Conservation (phyloP, 2,888 invertebrate species). For the Pachymerium ferrugineum region DNA sequence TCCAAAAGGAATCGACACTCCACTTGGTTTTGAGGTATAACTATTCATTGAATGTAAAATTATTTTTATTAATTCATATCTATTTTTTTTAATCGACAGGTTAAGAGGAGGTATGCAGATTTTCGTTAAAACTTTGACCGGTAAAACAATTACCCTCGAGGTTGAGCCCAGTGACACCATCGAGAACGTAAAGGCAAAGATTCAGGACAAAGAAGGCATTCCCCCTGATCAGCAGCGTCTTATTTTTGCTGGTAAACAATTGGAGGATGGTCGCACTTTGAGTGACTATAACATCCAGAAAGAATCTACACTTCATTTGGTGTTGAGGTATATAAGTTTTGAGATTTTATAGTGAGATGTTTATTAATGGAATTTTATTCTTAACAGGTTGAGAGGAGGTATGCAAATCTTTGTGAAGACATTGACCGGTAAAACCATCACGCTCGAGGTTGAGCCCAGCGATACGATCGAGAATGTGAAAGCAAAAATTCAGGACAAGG, state of each 20-base stretch:
- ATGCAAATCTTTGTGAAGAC: constrained; percentile 57
- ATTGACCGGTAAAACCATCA: no score
- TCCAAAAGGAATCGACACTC: constrained; percentile 58
- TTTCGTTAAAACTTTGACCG: constrained; percentile 57
- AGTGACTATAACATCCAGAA: constrained; percentile 95
- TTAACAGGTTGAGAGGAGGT: constrained; percentile 51
- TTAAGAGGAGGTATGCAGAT: constrained; percentile 54
- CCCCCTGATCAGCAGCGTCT: constrained; percentile 75
- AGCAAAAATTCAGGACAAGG: constrained; percentile 87
- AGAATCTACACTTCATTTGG: constrained; percentile 58
- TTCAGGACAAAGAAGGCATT: constrained; percentile 56
- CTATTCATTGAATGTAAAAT: neutral
- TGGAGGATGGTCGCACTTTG: constrained; percentile 89
- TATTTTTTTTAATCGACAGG: constrained; percentile 40
- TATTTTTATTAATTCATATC: neutral
- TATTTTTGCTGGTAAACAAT: constrained; percentile 91
- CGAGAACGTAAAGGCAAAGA: constrained; percentile 57
- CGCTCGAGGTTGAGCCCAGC: no score
- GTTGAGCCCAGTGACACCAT: constrained; percentile 61
- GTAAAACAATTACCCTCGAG: constrained; percentile 57
- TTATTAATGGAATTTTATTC: no score
- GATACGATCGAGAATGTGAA: no score
- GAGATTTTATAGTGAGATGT: constrained; percentile 54
- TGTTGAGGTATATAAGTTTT: constrained; percentile 54
- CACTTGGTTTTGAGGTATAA: constrained; percentile 52